These are phyloP conservation scores for Drosophila pullipes DNA, from an alignment of 2,888 invertebrate species.

Conservation along the genomic window DNA sequence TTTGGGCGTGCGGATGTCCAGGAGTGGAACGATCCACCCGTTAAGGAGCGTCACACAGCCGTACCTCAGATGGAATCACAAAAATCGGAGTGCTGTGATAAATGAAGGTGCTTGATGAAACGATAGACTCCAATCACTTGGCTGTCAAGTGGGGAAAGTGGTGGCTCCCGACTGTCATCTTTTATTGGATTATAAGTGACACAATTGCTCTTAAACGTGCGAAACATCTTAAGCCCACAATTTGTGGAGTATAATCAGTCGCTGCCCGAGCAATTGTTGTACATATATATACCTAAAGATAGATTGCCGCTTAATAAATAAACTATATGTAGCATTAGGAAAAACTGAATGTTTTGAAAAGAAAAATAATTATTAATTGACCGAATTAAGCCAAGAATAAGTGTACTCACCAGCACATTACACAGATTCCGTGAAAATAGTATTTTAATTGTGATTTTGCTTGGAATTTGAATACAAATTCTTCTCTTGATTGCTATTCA, in stretches of 20 bases:
- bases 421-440: neutral
- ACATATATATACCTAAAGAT: neutral
- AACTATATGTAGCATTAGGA: neutral
- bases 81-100: constrained; percentile 13
- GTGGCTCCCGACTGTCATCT: no score
- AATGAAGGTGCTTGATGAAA: neutral
- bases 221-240: neutral
- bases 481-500: neutral
- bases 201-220: neutral
- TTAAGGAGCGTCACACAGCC: constrained; percentile 65
- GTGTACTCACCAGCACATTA: neutral
- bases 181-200: neutral
- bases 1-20: constrained; percentile 90
- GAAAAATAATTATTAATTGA: neutral
- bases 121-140: neutral
- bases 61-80: constrained; percentile 76
- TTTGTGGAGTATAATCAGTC: neutral
- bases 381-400: neutral
- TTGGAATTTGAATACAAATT: neutral
- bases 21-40: constrained; percentile 89
- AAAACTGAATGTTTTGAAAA: neutral
- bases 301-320: neutral
- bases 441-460: neutral
- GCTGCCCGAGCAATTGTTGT: neutral
- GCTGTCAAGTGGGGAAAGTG: neutral